A percentile compares a stretch with the other conserved stretches of the same genome.
Conservation (phyloP, 2,797 vertebrate genomes). For the Caiman crocodilus region DNA sequence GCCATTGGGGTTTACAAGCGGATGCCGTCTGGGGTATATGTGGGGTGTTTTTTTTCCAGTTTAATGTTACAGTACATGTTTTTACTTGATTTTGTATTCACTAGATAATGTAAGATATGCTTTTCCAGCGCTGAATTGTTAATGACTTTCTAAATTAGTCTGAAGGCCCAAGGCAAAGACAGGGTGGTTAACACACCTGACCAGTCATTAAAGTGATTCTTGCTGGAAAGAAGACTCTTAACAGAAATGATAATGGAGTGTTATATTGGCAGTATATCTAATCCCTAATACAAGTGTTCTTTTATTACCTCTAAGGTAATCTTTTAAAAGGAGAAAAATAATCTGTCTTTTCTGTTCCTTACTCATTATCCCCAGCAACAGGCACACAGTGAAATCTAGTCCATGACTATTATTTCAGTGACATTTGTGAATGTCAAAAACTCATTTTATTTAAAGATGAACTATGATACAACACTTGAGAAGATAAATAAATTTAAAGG, state of each 20-base stretch:
- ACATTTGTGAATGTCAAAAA: background rate
- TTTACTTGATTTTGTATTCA: constrained; percentile 64
- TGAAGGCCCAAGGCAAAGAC: constrained; percentile 72
- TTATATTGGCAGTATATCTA: constrained; percentile 53
- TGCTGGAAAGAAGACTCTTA: constrained; percentile 63
- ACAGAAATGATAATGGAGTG: constrained; percentile 53
- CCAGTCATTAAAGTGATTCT: constrained; percentile 72
- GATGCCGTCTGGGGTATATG: background rate
- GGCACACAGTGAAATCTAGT: constrained; percentile 48
- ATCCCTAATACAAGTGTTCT: constrained; percentile 52
- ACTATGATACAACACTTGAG: background rate
- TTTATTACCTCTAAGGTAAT: constrained; percentile 49
- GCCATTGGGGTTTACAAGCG: background rate
- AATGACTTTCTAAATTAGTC: constrained; percentile 77
- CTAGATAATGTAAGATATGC: constrained; percentile 9
- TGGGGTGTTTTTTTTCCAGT: constrained; percentile 19
- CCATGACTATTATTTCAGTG: constrained; percentile 10
- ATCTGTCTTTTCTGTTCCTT: constrained; percentile 15
- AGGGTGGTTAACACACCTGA: constrained; percentile 64
- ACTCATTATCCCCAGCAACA: constrained; percentile 3
- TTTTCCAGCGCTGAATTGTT: constrained; percentile 61
- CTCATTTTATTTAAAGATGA: background rate
- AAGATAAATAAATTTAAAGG: background rate
- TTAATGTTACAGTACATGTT: background rate
- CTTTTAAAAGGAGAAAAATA: background rate